Evolutionary conservation across 2,888 invertebrate species (phyloP).

Genomic region (Trissolcus japonicus): DNA sequence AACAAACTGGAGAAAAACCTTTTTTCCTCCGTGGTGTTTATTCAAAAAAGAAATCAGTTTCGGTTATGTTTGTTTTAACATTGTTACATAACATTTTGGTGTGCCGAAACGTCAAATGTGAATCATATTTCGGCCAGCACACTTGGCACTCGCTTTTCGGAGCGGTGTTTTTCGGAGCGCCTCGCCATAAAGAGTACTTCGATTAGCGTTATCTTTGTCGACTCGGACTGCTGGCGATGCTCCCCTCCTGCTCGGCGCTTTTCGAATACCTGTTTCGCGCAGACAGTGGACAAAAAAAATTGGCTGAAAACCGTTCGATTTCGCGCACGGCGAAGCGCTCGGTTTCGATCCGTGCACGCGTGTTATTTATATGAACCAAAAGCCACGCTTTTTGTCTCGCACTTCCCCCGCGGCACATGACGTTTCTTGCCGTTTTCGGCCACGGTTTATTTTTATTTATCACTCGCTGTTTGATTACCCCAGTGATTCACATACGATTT

Average conservation of each 20-base stretch:
- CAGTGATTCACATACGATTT: neutral
- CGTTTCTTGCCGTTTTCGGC: constrained; percentile 13
- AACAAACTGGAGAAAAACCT: too few relatives aligned
- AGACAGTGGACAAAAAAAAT: constrained; percentile 48
- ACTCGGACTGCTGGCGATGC: constrained; percentile 18
- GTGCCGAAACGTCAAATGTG: constrained; percentile 17
- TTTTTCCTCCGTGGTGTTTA: too few relatives aligned
- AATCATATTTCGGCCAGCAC: constrained; percentile 34
- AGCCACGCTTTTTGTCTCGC: constrained; percentile 40
- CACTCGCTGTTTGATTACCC: neutral
- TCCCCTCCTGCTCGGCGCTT: constrained; percentile 26
- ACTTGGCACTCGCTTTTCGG: constrained; percentile 32
- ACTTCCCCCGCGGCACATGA: neutral
- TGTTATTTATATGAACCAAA: constrained; percentile 48
- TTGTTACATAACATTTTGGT: neutral
- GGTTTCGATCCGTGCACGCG: constrained; percentile 31
- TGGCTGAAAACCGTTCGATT: constrained; percentile 56
- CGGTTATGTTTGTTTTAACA: too few relatives aligned
- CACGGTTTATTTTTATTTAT: constrained; percentile 3
- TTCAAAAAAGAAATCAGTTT: too few relatives aligned
- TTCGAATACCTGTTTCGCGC: constrained; percentile 56
- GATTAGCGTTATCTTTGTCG: constrained; percentile 47
- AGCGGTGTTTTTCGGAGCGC: constrained; percentile 31
- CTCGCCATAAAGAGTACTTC: constrained; percentile 23
- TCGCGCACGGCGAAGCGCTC: constrained; percentile 37